Evolutionary conservation across 2,888 invertebrate species (phyloP), one percentile per base, ranked within the genome.

Genomic region (Caenorhabditis auriculariae): DNA sequence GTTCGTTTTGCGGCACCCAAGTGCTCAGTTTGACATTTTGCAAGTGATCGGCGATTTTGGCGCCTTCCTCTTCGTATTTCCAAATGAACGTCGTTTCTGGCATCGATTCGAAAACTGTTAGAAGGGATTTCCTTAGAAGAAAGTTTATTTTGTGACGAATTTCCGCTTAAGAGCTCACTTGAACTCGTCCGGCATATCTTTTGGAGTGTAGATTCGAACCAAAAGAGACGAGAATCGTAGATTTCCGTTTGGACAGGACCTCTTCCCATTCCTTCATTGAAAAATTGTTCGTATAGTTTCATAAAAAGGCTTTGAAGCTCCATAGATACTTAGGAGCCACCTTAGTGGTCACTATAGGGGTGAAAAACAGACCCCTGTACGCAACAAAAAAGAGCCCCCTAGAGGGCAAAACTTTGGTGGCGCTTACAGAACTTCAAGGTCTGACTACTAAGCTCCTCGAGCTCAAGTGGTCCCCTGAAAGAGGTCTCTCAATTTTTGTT

Each of bases 1-100:
- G 45, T 27, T 65, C 62, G 38, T 60, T 65, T 48, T 73, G 73
- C 7, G 73, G 72, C 19, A 70, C 43, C 73, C 73, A 73, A 9
- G 60, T 59, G n/a, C 48, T 52, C 23, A 70, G 32, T 28, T 60
- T 41, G 3, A 73, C 64, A 54, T 73, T 73, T 1, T 47, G 38
- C 26, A 60, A 41, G 21, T 54, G 56, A 23, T 53, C 32, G 7
- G 32, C 51, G 23, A 58, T 29, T 19, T 19, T 26, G 21, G 46
- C 52, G 7, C 42, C 44, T 5, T 50, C 51, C 21, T 68, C 55
- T 27, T 68, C 68, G 47, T 68, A 68, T 37, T 68, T 68, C 68
- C 68, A 68, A 26, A 68, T 68, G 41, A 68, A 68, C n/a, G 68
- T 62, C 7, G 56, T 53, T 17, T 60, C 61, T 4, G 61, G 59